phyloP scores from a whole-genome alignment of 2,888 invertebrate species.

The Rosalia funebris region DNA sequence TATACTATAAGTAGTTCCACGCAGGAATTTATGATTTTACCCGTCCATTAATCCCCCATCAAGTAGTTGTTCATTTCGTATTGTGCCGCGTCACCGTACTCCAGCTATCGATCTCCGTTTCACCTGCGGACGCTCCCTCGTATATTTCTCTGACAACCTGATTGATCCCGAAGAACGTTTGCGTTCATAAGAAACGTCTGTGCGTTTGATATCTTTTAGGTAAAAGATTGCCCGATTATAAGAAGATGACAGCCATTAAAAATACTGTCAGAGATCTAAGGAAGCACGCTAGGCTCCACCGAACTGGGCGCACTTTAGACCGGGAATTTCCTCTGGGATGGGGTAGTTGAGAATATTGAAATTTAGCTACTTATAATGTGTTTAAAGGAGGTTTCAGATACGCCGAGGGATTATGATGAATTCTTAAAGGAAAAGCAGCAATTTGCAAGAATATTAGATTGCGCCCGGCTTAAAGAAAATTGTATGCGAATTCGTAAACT shows the following conservation, averaged over 20 bases:
- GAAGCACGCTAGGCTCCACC: not conserved
- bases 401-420: slow-evolving; percentile 22
- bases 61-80: slow-evolving; percentile 26
- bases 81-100: slow-evolving; percentile 6
- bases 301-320: not conserved
- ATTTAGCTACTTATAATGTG: slow-evolving; percentile 29
- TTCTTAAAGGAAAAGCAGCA: slow-evolving; percentile 15
- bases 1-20: too few species aligned
- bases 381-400: slow-evolving; percentile 23
- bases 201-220: slow-evolving; percentile 25
- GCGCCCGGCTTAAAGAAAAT: not conserved
- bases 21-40: too few species aligned
- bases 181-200: slow-evolving; percentile 22
- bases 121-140: slow-evolving; percentile 15
- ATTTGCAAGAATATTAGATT: slow-evolving; percentile 8
- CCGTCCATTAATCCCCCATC: slow-evolving; percentile 13
- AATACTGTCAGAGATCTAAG: slow-evolving; percentile 21
- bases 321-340: slow-evolving; percentile 7
- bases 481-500: not conserved
- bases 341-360: slow-evolving; percentile 26
- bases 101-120: slow-evolving; percentile 26
- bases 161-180: slow-evolving; percentile 27
- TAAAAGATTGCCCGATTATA: slow-evolving; percentile 29
- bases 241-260: slow-evolving; percentile 30
- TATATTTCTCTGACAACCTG: slow-evolving; percentile 27